Evolutionary conservation across 2,113 vertebrate genomes (phyloP), one percentile per base, ranked within the genome.

Genomic region (Mesoclemmys tuberculata): DNA sequence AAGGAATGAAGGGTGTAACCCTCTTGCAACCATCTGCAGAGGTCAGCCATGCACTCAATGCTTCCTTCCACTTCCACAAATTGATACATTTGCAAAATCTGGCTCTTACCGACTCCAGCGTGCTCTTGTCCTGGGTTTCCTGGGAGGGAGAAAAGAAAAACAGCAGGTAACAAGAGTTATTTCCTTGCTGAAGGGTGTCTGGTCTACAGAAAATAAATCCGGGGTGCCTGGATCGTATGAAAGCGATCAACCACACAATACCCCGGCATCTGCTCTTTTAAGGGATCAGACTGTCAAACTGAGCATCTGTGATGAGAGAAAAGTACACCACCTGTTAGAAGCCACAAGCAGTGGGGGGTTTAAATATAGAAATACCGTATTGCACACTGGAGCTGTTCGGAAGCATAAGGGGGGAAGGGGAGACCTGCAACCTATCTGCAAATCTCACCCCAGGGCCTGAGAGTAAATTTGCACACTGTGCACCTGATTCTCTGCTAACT

Each of bases 61-160:
- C 35, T 21, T 26, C 91, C 78, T 44, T 58, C 19, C 18, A n/a
- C 4, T 0, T 21, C 6, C 27, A 1, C 61, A 19, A 44, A 80
- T 29, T 80, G 26, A 46, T 54, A 68, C 19, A 5, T 26, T 68
- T 46, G 16, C 38, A 61, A 10, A n/a, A 74, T 49, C 44, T 1
- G 16, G 16, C 49, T 46, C 29, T 83, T 44, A 29, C n/a, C 13
- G 46, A 16, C 41, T 79, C 64, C 19, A 91, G 95, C 84, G 93
- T 95, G 93, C 58, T 95, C 22, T 16, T 41, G 54, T 94, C 94
- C 19, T 82, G 92, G 48, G 52, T 91, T 35, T 91, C 94, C 96
- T 97, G 92, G 54, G 79, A 77, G 80, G 52, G 92, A 61, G 91
- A 80, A 89, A 1, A 68, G 27, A 29, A 38, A 21, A 71, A n/a